These are phyloP conservation scores for Onchidella celtica DNA, from an alignment of 2,888 invertebrate genomes.

Conservation along the genomic window DNA sequence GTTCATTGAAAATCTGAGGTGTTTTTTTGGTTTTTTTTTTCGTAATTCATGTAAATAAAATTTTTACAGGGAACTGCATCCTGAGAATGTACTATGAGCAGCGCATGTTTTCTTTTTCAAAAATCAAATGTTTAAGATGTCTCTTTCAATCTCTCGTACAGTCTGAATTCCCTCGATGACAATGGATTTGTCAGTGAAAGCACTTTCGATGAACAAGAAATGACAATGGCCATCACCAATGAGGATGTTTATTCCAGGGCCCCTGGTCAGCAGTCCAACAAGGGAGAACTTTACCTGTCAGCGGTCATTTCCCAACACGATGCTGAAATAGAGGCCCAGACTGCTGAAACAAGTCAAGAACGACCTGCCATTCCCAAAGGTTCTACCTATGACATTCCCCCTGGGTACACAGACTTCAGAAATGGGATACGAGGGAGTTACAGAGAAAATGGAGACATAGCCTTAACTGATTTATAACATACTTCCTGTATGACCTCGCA, in stretches of 20 bases:
- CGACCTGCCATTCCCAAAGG: not conserved
- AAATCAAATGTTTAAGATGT: too few species aligned
- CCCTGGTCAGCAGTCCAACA: constrained; percentile 24
- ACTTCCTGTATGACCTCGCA: too few species aligned
- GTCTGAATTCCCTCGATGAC: constrained; percentile 69
- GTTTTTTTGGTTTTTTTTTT: too few species aligned
- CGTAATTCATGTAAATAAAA: too few species aligned
- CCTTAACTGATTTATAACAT: constrained; percentile 14
- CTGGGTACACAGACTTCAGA: constrained; percentile 24
- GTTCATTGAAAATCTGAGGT: too few species aligned
- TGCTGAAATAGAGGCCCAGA: not conserved
- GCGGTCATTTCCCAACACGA: constrained; percentile 26
- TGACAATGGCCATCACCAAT: constrained; percentile 63
- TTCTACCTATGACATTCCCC: not conserved
- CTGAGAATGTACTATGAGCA: too few species aligned
- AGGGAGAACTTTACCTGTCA: constrained; percentile 26
- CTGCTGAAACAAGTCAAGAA: not conserved
- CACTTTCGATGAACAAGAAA: constrained; percentile 66
- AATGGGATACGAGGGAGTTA: constrained; percentile 1
- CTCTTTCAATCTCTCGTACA: too few species aligned
- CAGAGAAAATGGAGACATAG: not conserved
- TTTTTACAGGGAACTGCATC: too few species aligned
- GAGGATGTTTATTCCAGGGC: constrained; percentile 46
- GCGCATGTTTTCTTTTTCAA: too few species aligned
- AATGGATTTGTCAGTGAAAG: constrained; percentile 62